Conservation (phyloP, 2,888 invertebrate species). For the Caenorhabditis angaria region DNA sequence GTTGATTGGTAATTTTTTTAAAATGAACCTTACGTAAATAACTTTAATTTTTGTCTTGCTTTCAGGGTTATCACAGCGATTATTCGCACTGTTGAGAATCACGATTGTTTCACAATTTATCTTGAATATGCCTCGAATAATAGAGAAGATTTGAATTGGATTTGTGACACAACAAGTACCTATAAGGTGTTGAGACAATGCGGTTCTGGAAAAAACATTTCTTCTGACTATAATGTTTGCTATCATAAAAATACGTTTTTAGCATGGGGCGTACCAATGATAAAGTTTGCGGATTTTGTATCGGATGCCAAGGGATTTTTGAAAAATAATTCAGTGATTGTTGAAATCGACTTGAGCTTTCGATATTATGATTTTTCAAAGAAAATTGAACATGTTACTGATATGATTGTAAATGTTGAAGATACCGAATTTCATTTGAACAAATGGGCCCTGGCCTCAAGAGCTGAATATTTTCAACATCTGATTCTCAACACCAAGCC, state of each 20-base stretch:
- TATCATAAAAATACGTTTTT: no score
- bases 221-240: not conserved
- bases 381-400: not conserved
- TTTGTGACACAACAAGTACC: not conserved
- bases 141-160: not conserved
- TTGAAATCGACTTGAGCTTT: not conserved
- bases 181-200: not conserved
- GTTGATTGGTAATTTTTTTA: no score
- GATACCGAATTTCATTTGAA: not conserved
- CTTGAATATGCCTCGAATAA: not conserved
- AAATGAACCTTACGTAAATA: no score
- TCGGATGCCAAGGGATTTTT: not conserved
- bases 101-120: no score
- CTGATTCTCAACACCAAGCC: not conserved
- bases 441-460: not conserved
- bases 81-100: no score
- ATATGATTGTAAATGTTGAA: not conserved
- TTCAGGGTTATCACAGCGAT: no score
- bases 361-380: not conserved
- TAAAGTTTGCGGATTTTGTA: not conserved
- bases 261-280: no score
- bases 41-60: no score
- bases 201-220: not conserved
- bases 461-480: not conserved
- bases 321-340: not conserved